Evolutionary conservation across 2,888 invertebrate genomes (phyloP).

Genomic region (Parnassius apollo): DNA sequence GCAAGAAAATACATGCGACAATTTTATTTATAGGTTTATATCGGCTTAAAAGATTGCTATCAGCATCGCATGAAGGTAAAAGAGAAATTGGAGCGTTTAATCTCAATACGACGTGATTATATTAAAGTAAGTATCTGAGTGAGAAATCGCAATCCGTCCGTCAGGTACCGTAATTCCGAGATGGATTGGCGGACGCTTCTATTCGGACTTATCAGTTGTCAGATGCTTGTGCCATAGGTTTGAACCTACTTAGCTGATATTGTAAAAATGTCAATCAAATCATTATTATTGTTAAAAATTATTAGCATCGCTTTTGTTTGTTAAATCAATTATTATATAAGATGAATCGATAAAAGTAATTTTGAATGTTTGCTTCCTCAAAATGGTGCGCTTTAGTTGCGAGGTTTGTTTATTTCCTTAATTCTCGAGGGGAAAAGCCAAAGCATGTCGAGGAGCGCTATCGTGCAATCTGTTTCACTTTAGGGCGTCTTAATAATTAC

Average conservation of each 20-base stretch:
- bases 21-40: too few species aligned
- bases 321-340: too few species aligned
- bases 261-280: neutral
- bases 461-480: slow-evolving; percentile 80
- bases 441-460: slow-evolving; percentile 53
- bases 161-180: slow-evolving; percentile 21
- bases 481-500: slow-evolving; percentile 80
- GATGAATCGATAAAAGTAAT: too few species aligned
- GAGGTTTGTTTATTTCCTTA: slow-evolving; percentile 30
- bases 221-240: slow-evolving; percentile 1
- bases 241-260: neutral
- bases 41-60: too few species aligned
- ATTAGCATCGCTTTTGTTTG: too few species aligned
- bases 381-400: slow-evolving; percentile 14
- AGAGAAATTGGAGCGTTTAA: slow-evolving; percentile 13
- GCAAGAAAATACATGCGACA: too few species aligned
- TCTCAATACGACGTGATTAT: slow-evolving; percentile 18
- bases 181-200: slow-evolving; percentile 19
- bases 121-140: slow-evolving; percentile 14
- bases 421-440: slow-evolving; percentile 51
- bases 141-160: slow-evolving; percentile 17
- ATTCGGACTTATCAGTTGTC: slow-evolving; percentile 10
- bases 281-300: too few species aligned
- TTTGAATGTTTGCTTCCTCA: too few species aligned
- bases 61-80: slow-evolving; percentile 1